Evolutionary conservation across 2,113 vertebrate genomes (phyloP), one percentile per base, ranked within the genome.

Genomic region (Abramis brama): DNA sequence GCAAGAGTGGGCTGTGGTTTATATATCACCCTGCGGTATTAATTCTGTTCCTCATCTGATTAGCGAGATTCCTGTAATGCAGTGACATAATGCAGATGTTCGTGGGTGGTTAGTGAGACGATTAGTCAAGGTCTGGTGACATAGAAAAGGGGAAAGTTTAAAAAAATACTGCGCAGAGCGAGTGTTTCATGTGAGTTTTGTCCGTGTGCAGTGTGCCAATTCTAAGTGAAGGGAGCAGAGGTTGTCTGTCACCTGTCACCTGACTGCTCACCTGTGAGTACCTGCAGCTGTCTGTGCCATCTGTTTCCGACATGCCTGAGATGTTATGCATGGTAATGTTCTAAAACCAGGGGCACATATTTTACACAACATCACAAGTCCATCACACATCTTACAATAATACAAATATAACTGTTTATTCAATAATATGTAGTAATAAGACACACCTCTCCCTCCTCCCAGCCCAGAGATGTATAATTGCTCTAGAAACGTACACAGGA

Each of bases 361-460:
- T 59, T 60, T 36, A 60, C 5, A 79, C 79, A 79, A 80, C 57
- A 57, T 88, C 43, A 43, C 43, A 43, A 89, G 13, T 87, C 75
- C 83, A 86, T 59, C 78, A 73, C 57, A 59, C 82, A 86, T 82
- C 85, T 88, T 94, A 94, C 92, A 95, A 94, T 94, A 88, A 94
- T 95, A 95, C 93, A 95, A 95, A 95, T 95, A 94, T 95, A 94
- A 89, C 81, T 93, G 93, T 89, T 92, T 91, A 94, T 95, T 95
- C 90, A 93, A 90, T 94, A 93, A 88, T 94, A 93, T 93, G 91
- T 62, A 91, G 91, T 87, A 92, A 91, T 94, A 92, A 90, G 91
- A 92, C 88, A 84, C 88, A 91, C 91, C 90, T 89, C 92, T 90
- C 90, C 90, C 90, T 73, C 30, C 90, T 92, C 93, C 59, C 43